Conservation (phyloP, 2,888 invertebrate genomes). For the Aethes cnicana region DNA sequence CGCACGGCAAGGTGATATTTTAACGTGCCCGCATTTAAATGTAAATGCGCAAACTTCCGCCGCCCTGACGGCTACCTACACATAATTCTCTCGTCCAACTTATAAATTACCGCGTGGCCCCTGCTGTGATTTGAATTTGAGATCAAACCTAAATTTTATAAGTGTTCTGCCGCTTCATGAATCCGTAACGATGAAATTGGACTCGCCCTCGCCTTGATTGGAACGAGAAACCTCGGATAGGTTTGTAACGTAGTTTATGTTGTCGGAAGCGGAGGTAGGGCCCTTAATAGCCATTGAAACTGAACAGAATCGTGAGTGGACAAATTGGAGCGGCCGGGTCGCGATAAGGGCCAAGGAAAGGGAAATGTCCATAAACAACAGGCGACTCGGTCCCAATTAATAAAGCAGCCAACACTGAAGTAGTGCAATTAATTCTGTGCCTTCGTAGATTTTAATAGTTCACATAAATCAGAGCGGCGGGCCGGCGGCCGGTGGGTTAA, state of each 20-base stretch:
- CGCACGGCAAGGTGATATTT: constrained; percentile 66
- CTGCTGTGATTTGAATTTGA: constrained; percentile 58
- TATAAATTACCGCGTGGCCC: constrained; percentile 56
- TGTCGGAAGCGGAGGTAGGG: constrained; percentile 63
- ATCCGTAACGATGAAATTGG: constrained; percentile 42
- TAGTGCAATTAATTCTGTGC: constrained; percentile 81
- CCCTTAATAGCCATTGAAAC: constrained; percentile 74
- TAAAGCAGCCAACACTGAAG: constrained; percentile 78
- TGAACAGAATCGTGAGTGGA: constrained; percentile 78
- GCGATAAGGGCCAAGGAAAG: constrained; percentile 74
- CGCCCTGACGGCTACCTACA: constrained; percentile 64
- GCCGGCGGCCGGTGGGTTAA: constrained; percentile 75
- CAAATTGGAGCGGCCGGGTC: constrained; percentile 77
- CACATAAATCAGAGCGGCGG: constrained; percentile 75
- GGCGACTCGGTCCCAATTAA: constrained; percentile 79
- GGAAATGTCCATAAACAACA: constrained; percentile 78
- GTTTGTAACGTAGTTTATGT: constrained; percentile 42
- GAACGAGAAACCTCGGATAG: constrained; percentile 32
- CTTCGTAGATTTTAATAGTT: constrained; percentile 82
- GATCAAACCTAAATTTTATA: constrained; percentile 60
- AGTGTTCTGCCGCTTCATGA: constrained; percentile 44
- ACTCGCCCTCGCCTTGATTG: constrained; percentile 30
- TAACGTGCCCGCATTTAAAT: constrained; percentile 71
- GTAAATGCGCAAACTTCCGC: constrained; percentile 69
- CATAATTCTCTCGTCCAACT: constrained; percentile 69